Evolutionary conservation across 2,113 vertebrate species (phyloP), one percentile per base, ranked within the genome.

Genomic region (Lates calcarifer): DNA sequence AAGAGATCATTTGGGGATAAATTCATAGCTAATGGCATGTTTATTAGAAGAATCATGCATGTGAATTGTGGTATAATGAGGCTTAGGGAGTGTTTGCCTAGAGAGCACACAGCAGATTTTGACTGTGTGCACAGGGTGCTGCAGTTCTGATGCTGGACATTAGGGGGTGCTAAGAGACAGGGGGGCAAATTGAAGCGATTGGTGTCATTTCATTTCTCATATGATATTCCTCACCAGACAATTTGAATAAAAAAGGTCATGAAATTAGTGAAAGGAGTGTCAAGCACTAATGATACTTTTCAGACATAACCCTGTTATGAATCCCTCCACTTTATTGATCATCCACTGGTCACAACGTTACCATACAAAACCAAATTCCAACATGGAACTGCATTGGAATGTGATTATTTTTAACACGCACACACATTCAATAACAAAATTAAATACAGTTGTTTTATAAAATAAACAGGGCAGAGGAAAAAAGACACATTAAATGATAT

Each of bases 391-490:
- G 75, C 82, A 84, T 82, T 84, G 90, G 89, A 90, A 84, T 89
- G 83, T 81, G 79, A 87, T 84, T 85, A 64, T 82, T 88, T 77
- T 74, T 67, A 64, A 82, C 68, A 78, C 60, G 61, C 78, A 84
- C 77, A 84, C 73, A 90, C 64, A 70, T 81, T 87, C 86, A 89
- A 76, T 87, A 90, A 87, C 68, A 90, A 93, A 92, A 90, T 94
- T 92, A 93, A 93, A 94, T 95, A 92, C 86, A 74, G n/a, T 58
- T 80, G 76, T 86, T 91, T 86, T 92, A 91, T 90, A 90, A 93
- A 92, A 92, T 87, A 82, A 87, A 87, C 45, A 39, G 63, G 66
- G 65, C n/a, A 33, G 64, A 74, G 63, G 74, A 72, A 74, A 62
- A 77, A 45, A 57, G 76, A 93, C 84, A 93, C 77, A 82, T 73